Base-by-base conservation (phyloP, 2,888 invertebrate genomes). In the Tigriopus californicus region DNA sequence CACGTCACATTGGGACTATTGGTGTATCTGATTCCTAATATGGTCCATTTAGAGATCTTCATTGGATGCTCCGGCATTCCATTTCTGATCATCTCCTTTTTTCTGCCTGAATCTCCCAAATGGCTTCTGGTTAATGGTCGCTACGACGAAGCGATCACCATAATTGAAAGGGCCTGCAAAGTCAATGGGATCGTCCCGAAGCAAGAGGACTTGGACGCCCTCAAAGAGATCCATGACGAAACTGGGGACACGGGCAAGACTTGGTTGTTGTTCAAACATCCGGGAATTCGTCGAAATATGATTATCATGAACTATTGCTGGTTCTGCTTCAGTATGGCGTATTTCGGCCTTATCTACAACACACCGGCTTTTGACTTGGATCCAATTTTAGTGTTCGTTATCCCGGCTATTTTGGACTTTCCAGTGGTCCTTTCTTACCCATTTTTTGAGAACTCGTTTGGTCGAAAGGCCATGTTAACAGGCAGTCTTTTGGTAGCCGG, bases 11-110 rank as follows among this genome's bases (percentile, higher is more conserved):
- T 54, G 10, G 54, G 54, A 18, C 54, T 54, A 18, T 18, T 54
- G 41, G 54, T 54, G 11, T 54, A 54, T 41, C n/a, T 54, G 13
- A 54, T 54, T 22, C 54, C 54, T 12, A 33, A 18, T 18, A 41
- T 54, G 54, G n/a, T 13, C 12, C 24, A 24, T 15, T 18, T 40
- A 33, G 54, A 54, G 41, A 18, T 33, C 10, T 33, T 54, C 15
- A 33, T 54, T 12, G 54, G 54, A 10, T 18, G n/a, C 2, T 33
- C 54, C 8, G 54, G 40, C 15, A 22, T 54, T 40, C 54, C 54
- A 40, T 11, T 54, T 54, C n/a, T 18, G 13, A 3, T 41, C 1
- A 10, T 54, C 1, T 54, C 40, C 15, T 40, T 40, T 15, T 54
- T 54, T 4, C 2, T 54, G n/a, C 54, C 54, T 1, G 54, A 54